Conservation (phyloP, 2,113 vertebrate species). For the Pelecanoides urinatrix region DNA sequence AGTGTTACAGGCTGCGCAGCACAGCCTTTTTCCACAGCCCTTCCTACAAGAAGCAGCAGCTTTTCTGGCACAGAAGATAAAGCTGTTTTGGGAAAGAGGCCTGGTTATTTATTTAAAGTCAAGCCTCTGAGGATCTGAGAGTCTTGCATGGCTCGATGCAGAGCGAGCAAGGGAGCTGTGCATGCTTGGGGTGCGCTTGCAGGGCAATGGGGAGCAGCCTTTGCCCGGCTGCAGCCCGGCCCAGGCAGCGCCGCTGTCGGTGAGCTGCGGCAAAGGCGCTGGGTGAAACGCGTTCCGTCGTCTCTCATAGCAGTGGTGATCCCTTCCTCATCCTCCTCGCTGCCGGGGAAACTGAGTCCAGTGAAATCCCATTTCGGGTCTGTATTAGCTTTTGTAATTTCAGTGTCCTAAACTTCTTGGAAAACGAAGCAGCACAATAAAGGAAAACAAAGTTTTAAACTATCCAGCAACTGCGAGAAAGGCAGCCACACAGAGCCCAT, state of each 20-base stretch:
- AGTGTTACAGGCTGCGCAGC: background rate
- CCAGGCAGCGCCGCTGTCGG: rapidly evolving
- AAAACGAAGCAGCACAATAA: background rate
- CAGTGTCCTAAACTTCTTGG: background rate
- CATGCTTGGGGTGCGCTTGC: rapidly evolving
- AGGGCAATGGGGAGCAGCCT: background rate
- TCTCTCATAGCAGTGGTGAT: background rate
- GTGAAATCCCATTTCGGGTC: background rate
- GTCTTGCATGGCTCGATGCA: rapidly evolving
- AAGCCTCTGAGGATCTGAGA: background rate
- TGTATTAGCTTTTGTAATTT: background rate
- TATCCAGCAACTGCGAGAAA: background rate
- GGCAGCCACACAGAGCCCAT: background rate
- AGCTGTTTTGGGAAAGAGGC: background rate
- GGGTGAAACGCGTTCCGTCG: no score
- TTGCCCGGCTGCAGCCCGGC: background rate
- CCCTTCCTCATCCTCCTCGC: background rate
- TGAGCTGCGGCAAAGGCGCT: background rate
- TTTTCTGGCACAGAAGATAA: background rate
- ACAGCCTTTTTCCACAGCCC: background rate
- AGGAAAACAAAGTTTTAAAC: background rate
- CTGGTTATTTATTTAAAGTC: background rate
- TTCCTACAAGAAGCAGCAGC: background rate
- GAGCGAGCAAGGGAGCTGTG: background rate
- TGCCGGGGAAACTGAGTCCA: background rate